Evolutionary conservation across 2,888 invertebrate species (phyloP).

Genomic region (Aromia moschata): DNA sequence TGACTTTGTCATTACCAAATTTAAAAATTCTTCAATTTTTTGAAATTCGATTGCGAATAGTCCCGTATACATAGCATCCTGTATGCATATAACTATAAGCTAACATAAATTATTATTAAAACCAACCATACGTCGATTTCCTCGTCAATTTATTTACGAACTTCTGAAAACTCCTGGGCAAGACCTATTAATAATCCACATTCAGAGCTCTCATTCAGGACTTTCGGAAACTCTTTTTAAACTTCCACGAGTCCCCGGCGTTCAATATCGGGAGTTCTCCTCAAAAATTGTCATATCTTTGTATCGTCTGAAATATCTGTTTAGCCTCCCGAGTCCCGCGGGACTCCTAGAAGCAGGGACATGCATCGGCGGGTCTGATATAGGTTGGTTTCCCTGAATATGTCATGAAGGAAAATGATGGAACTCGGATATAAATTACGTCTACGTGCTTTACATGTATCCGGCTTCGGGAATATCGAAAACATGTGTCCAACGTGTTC

Average conservation of each 20-base stretch:
- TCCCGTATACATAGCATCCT: too few relatives aligned
- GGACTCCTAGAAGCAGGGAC: conserved; percentile 23
- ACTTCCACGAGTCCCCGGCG: conserved; percentile 9
- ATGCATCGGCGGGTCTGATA: conserved; percentile 44
- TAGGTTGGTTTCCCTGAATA: conserved; percentile 57
- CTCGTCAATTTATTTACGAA: neutral
- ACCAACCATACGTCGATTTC: neutral
- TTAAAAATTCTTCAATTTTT: too few relatives aligned
- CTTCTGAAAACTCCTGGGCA: neutral
- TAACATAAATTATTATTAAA: neutral
- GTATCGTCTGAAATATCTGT: conserved; percentile 36
- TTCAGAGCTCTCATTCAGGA: conserved; percentile 6
- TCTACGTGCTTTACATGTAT: conserved; percentile 19
- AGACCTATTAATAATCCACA: conserved; percentile 20
- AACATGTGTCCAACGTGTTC: neutral
- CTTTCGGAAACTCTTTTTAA: conserved; percentile 13
- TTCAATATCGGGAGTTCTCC: conserved; percentile 17
- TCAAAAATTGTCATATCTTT: conserved; percentile 39
- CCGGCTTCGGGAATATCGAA: conserved; percentile 6
- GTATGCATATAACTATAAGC: too few relatives aligned
- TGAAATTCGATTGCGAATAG: too few relatives aligned
- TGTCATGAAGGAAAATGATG: conserved; percentile 56
- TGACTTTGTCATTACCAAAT: too few relatives aligned
- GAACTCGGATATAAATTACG: conserved; percentile 36
- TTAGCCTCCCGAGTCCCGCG: conserved; percentile 26